Evolutionary conservation across 2,888 invertebrate species (phyloP), one percentile per base, ranked within the genome.

Genomic region (Acanthococcus lagerstroemiae): DNA sequence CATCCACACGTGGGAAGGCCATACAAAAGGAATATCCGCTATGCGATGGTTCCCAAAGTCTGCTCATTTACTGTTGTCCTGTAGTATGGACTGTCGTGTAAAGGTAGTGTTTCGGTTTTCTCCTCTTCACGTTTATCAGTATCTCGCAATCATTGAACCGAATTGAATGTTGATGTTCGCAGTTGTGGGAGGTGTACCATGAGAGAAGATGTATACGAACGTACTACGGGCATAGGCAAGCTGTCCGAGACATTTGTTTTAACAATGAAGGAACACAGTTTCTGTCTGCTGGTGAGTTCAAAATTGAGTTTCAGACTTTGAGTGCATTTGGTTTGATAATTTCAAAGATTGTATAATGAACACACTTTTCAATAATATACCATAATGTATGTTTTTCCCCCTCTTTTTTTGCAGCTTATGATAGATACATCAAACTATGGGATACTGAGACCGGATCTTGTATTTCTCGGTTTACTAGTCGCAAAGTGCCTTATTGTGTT

Each of bases 171-270:
- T n/a, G 21, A 69, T 66, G 65, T 72, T 75, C 30, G n/a, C 72
- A 91, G 88, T 80, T 99, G 27, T 99, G 97, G 97, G 96, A 99
- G 77, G 96, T 97, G 1, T 99, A 95, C 76, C 94, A 95, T 69
- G 90, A 93, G 50, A 81, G 95, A 55, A 83, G 95, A 58, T 94
- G 95, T 73, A 81, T 97, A 30, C 81, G 95, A 61, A 96, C 97
- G 0, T 99, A 95, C 77, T 87, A 88, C 72, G 99, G 99, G 0
- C 99, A 99, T 78, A 82, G 92, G 65, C 95, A 97, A 78, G 97
- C 97, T 1, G 96, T 99, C 9, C 80, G 95, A 65, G 99, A 99
- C 74, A 84, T 95, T 70, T 89, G 90, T 74, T 99, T 99, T 78
- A 95, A 96, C 76, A 96, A 95, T 75, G 82, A 83, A 46, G 99